phyloP scores from a whole-genome alignment of 2,113 vertebrate genomes.

The Ciconia maguari region DNA sequence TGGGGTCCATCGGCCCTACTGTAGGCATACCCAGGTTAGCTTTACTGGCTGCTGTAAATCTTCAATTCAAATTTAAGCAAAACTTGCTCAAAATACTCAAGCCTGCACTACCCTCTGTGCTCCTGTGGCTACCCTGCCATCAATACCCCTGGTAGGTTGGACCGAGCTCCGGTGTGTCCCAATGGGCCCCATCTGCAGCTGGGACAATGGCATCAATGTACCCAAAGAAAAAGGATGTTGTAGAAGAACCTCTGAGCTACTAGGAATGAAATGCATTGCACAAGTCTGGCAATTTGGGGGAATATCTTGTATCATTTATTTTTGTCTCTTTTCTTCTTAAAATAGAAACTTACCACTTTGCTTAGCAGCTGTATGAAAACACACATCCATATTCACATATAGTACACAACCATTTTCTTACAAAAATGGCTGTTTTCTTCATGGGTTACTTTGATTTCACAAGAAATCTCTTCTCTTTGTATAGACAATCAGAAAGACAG shows the following conservation, averaged over 20 bases:
- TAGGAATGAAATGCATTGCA: background rate
- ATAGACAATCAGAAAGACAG: background rate
- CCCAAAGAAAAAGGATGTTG: background rate
- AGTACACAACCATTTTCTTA: background rate
- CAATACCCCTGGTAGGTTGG: background rate
- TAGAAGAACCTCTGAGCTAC: background rate
- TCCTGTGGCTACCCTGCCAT: background rate
- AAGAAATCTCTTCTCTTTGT: background rate
- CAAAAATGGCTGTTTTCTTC: background rate
- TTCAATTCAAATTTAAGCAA: background rate
- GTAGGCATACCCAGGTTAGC: background rate
- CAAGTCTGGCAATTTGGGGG: background rate
- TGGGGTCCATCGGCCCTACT: background rate
- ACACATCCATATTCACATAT: background rate
- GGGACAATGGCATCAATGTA: background rate
- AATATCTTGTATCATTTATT: background rate
- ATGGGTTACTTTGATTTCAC: background rate
- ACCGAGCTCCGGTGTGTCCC: background rate
- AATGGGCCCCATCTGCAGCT: background rate
- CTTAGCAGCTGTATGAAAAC: background rate
- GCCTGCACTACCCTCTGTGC: background rate
- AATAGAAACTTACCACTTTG: background rate
- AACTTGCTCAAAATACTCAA: background rate
- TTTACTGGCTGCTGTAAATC: background rate
- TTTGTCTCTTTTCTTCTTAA: background rate